Conservation (phyloP, 2,113 vertebrate genomes). For the Dromiciops gliroides region DNA sequence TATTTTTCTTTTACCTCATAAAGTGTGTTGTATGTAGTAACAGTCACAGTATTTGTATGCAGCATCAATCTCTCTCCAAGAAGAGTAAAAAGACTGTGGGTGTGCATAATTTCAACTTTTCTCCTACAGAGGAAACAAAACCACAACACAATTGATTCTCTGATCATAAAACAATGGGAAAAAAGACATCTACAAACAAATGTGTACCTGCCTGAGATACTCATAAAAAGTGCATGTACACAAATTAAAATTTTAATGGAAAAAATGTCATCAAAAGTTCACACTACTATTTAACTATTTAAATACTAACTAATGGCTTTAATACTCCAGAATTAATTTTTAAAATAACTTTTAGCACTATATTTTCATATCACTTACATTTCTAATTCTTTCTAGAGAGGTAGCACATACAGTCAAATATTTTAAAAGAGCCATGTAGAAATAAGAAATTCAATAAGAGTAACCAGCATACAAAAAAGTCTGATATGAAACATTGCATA, state of each 20-base stretch:
- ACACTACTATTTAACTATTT: conserved; percentile 6
- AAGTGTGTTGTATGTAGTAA: conserved; percentile 96
- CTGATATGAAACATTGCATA: background rate
- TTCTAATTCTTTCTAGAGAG: background rate
- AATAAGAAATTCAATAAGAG: background rate
- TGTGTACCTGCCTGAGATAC: background rate
- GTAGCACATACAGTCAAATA: background rate
- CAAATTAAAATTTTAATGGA: conserved; percentile 13
- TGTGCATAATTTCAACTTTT: conserved; percentile 99
- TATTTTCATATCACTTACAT: background rate
- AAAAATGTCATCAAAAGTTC: background rate
- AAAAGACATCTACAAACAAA: conserved; percentile 34
- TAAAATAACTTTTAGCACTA: background rate
- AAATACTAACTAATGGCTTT: background rate
- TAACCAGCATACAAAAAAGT: background rate
- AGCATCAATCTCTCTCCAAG: conserved; percentile 95
- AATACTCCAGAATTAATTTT: background rate
- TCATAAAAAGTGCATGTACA: background rate
- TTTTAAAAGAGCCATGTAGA: background rate
- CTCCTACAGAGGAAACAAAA: conserved; percentile 83
- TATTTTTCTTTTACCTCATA: conserved; percentile 90
- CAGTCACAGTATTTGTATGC: conserved; percentile 93
- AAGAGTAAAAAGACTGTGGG: conserved; percentile 97
- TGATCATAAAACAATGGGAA: background rate
- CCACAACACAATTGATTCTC: background rate